These are phyloP conservation scores for Phyllostomus hastatus DNA, from an alignment of 2,113 vertebrate genomes.

Conservation along the genomic window DNA sequence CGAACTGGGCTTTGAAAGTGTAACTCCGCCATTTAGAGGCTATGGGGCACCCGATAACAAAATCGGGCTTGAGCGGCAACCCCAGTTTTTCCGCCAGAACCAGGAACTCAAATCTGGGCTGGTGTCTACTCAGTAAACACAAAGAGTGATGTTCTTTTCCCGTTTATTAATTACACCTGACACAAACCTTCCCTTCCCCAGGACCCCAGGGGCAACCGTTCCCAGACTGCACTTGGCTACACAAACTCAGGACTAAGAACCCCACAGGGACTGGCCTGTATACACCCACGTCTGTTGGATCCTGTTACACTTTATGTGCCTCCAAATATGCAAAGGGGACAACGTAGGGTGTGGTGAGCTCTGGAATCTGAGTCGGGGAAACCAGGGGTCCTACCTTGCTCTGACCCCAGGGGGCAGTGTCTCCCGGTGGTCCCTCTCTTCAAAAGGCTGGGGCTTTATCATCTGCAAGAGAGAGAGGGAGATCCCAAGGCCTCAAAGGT, in stretches of 20 bases:
- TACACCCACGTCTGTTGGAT: neutral
- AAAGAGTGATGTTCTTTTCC: neutral
- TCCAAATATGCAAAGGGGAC: neutral
- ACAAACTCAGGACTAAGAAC: neutral
- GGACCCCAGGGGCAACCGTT: neutral
- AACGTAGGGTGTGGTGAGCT: accelerated
- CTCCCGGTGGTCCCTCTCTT: neutral
- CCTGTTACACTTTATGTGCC: neutral
- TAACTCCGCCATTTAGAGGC: slow-evolving; percentile 57
- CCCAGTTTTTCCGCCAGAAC: neutral
- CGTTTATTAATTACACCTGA: neutral
- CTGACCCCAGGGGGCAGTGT: neutral
- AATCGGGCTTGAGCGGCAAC: neutral
- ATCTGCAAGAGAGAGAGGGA: neutral
- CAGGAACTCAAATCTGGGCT: neutral
- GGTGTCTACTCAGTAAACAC: neutral
- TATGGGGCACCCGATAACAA: slow-evolving; percentile 47
- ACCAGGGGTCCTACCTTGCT: neutral
- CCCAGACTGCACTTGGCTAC: neutral
- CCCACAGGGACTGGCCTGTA: neutral
- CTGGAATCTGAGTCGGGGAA: neutral
- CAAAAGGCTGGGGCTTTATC: neutral
- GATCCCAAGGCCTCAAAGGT: neutral
- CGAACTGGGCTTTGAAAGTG: slow-evolving; percentile 57
- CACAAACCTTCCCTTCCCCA: neutral